Base-by-base conservation (phyloP, 2,888 invertebrate genomes). In the Cosmia pyralina region DNA sequence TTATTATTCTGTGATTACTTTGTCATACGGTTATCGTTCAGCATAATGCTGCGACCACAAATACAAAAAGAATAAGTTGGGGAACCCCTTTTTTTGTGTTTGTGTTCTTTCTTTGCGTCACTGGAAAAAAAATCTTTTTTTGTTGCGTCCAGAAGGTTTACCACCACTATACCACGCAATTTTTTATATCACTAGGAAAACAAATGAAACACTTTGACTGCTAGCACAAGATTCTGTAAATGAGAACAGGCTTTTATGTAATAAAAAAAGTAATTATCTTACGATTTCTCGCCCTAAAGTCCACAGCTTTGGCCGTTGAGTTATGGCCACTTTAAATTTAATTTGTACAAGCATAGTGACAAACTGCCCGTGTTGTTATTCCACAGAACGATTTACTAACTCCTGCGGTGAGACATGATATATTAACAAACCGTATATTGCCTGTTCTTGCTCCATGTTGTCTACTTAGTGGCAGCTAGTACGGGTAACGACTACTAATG, bases 251-350 rank as follows among this genome's bases (percentile, higher is more conserved):
- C 1, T n/a, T n/a, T 15, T 5, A 15, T 15, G 15, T 17, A 38
- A 50, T 50, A 34, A n/a, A 15, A 1, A 15, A 62, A 48, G 6
- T 28, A 15, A 52, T 59, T 15, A 52, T 0, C 19, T 22, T 2
- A 11, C 19, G 1, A 15, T 34, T 22, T 41, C 44, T 59, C 13
- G n/a, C 5, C n/a, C 15, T 15, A 48, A 17, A 11, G 19, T 41
- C n/a, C 44, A 13, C 15, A 28, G 19, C 28, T 38, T 79, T 41
- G 53, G 19, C 59, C 41, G 59, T 41, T 17, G 53, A 75, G 79
- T 79, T 46, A 75, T 38, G 38, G n/a, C 19, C 46, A 41, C 74
- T 63, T 46, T 48, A 52, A 76, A 76, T 76, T 80, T 46, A 80
- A 80, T 76, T 80, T 80, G 58, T 22, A 64, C 41, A 63, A 41